Evolutionary conservation across 2,888 invertebrate species (phyloP), one percentile per base, ranked within the genome.

Genomic region (Matsumyia berberina): DNA sequence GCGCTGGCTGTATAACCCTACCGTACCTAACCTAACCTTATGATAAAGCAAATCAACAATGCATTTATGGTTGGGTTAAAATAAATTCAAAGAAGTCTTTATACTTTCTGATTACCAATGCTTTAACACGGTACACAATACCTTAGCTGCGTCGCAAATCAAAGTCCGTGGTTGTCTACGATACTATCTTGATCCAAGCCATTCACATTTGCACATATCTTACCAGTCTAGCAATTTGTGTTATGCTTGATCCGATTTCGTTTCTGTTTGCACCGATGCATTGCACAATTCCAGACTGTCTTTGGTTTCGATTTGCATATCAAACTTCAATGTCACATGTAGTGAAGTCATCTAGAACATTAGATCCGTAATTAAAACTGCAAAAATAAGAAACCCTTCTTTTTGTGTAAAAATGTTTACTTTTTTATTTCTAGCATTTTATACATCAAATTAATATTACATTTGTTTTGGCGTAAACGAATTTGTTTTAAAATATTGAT

Each of bases 401-500:
- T 8, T 60, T 49, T 39, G 24, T 64, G 44, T 55, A 73, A 73
- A 73, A 73, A 73, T 62, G 44, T 55, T 62, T 55, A 44, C 29
- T 58, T 37, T 53, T 39, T 8, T 69, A 33, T 74, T 44, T 29
- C 39, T 17, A 64, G 37, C 73, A 44, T 44, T 66, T 24, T 44
- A 44, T 24, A 73, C 53, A 33, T 73, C 15, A 64, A 64, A 15
- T 11, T 37, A 66, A 37, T 29, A 12, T 66, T 39, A 62, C 42
- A 62, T 64, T 53, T 15, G 37, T 74, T 44, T n/a, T 57, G 55
- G 44, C 24, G 64, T 35, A 62, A 35, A 46, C 42, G 12, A 17
- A 35, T 49, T 19, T 42, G 4, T 24, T 24, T 24, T 24, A 53
- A 72, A 62, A 42, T 39, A 11, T 72, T 64, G 31, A 70, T 55